Conservation (phyloP, 2,797 vertebrate genomes). For the Merluccius polli region DNA sequence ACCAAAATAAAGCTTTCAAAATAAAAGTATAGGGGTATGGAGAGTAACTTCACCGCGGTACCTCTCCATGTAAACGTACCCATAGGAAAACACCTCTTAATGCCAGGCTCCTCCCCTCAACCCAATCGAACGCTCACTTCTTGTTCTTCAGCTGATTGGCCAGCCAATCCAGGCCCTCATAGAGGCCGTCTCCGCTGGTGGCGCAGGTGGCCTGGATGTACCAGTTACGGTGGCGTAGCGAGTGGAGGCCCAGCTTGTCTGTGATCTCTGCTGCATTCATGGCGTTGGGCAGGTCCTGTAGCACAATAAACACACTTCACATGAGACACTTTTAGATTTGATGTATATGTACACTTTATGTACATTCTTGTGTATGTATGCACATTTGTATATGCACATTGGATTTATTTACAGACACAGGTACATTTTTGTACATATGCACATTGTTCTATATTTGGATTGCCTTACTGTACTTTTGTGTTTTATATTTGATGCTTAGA, state of each 20-base stretch:
- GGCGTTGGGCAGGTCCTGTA: slow-evolving; percentile 92
- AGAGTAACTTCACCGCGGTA: slow-evolving; percentile 50
- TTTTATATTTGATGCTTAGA: too few relatives aligned
- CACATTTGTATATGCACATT: background rate
- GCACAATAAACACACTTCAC: too few relatives aligned
- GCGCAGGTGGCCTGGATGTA: slow-evolving; percentile 98
- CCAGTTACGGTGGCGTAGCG: slow-evolving; percentile 93
- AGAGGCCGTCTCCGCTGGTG: slow-evolving; percentile 93
- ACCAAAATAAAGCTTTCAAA: slow-evolving; percentile 38
- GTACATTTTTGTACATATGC: background rate
- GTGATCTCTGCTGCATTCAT: slow-evolving; percentile 98
- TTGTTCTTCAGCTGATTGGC: slow-evolving; percentile 98
- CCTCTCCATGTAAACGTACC: slow-evolving; percentile 66
- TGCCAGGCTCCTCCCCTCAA: slow-evolving; percentile 58
- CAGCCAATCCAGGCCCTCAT: slow-evolving; percentile 95
- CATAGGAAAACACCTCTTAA: slow-evolving; percentile 53
- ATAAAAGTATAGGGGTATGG: slow-evolving; percentile 27
- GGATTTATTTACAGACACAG: too few relatives aligned
- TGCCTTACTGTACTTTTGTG: background rate
- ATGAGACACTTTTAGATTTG: too few relatives aligned
- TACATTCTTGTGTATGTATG: background rate
- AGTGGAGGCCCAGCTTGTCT: slow-evolving; percentile 95
- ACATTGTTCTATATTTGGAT: background rate
- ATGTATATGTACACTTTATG: background rate
- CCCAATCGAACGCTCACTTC: slow-evolving; percentile 76